These are phyloP conservation scores for Sarcophaga variegata DNA, from an alignment of 2,888 invertebrate species.

Conservation along the genomic window DNA sequence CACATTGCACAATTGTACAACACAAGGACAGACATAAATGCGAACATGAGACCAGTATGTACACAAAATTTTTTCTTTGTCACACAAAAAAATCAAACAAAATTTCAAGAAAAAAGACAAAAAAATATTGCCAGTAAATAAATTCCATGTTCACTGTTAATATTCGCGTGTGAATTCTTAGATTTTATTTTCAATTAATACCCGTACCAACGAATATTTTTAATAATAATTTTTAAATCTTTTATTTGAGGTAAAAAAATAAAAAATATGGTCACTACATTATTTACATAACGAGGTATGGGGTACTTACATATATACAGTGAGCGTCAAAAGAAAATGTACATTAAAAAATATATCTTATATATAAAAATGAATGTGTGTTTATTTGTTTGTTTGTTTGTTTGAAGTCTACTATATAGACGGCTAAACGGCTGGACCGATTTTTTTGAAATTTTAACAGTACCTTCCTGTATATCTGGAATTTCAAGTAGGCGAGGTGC, in stretches of 20 bases:
- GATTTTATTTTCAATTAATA: constrained; percentile 53
- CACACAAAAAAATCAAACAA: background rate
- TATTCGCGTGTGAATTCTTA: constrained; percentile 62
- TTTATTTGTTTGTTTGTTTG: too few species aligned
- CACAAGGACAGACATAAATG: background rate
- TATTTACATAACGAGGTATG: too few species aligned
- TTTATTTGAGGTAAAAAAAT: background rate
- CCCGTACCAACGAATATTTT: constrained; percentile 22
- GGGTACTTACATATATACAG: too few species aligned
- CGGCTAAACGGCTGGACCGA: too few species aligned
- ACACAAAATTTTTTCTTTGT: constrained; percentile 6
- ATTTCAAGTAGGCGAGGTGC: too few species aligned
- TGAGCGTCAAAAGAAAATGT: too few species aligned
- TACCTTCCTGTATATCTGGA: too few species aligned
- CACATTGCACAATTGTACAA: constrained; percentile 57
- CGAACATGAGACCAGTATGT: constrained; percentile 46
- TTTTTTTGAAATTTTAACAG: too few species aligned
- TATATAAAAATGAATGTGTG: too few species aligned
- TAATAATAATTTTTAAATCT: constrained; percentile 7
- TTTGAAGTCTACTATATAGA: too few species aligned
- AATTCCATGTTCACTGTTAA: constrained; percentile 10
- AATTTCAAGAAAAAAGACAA: background rate
- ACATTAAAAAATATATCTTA: too few species aligned
- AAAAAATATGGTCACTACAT: too few species aligned
- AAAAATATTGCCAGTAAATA: background rate